phyloP scores from a whole-genome alignment of 2,888 invertebrate genomes.

The Lottia scabra region DNA sequence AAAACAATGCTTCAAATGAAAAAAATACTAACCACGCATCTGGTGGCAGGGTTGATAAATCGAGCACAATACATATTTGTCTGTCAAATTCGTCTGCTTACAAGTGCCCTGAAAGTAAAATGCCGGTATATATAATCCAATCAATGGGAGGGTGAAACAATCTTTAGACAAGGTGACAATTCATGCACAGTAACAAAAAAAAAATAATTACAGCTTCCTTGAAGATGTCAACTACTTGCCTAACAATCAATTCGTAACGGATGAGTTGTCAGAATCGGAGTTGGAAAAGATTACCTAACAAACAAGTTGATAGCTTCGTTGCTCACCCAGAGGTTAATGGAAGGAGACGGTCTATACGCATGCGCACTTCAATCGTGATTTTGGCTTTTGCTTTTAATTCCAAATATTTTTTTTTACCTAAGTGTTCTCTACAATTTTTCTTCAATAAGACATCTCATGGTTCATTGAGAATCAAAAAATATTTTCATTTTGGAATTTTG shows the following conservation, averaged over 20 bases:
- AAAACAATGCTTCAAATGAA: neutral
- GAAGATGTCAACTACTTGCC: neutral
- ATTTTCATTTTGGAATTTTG: too few species aligned
- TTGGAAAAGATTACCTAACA: neutral
- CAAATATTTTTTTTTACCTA: neutral
- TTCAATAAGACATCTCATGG: too few species aligned
- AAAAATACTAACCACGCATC: slow-evolving; percentile 56
- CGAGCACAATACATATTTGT: slow-evolving; percentile 58
- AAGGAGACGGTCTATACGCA: neutral
- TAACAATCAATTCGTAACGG: neutral
- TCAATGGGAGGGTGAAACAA: too few species aligned
- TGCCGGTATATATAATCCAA: slow-evolving; percentile 23
- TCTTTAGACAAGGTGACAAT: too few species aligned
- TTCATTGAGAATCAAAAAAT: too few species aligned
- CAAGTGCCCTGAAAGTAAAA: slow-evolving; percentile 30
- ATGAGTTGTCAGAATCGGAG: neutral
- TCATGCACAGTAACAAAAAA: neutral
- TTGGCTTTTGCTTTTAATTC: neutral
- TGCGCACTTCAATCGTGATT: neutral
- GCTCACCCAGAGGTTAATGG: slow-evolving; percentile 5
- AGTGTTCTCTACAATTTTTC: too few species aligned
- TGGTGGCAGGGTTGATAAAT: slow-evolving; percentile 51
- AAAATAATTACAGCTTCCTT: neutral
- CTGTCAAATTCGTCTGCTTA: slow-evolving; percentile 13
- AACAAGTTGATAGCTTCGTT: neutral